phyloP scores from a whole-genome alignment of 2,113 vertebrate species.

The Otolemur garnettii region DNA sequence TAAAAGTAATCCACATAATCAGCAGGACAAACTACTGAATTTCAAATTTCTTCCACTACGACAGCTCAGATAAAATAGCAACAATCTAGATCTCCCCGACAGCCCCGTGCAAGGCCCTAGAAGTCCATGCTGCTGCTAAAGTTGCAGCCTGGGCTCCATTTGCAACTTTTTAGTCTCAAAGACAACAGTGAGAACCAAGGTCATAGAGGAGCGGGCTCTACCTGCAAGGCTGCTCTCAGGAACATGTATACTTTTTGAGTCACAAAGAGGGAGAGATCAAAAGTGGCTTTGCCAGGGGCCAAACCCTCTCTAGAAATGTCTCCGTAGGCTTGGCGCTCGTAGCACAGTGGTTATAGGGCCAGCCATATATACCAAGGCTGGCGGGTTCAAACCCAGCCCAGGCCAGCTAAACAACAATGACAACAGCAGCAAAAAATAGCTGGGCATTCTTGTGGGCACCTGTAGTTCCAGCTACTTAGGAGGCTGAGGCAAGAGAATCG shows the following conservation, averaged over 20 bases:
- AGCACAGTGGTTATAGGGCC: too few relatives aligned
- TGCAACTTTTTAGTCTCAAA: conserved; percentile 95
- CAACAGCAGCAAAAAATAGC: too few relatives aligned
- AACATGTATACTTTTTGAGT: conserved; percentile 93
- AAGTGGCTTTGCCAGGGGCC: conserved; percentile 89
- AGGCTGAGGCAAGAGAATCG: too few relatives aligned
- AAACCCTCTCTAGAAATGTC: conserved; percentile 93
- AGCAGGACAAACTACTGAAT: conserved; percentile 78
- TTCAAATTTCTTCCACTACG: conserved; percentile 62
- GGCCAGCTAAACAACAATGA: too few relatives aligned
- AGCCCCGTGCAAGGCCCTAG: conserved; percentile 93
- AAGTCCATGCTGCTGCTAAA: conserved; percentile 96
- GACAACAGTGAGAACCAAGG: conserved; percentile 93
- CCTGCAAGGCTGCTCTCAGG: conserved; percentile 93
- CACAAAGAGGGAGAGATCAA: conserved; percentile 90
- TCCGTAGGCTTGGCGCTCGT: conserved; percentile 83
- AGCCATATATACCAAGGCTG: too few relatives aligned
- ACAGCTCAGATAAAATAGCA: conserved; percentile 59
- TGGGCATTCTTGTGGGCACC: too few relatives aligned
- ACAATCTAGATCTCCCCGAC: conserved; percentile 91
- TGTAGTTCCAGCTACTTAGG: too few relatives aligned
- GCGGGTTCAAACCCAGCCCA: too few relatives aligned
- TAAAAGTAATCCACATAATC: conserved; percentile 71
- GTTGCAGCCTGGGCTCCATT: conserved; percentile 94
- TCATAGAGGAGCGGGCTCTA: conserved; percentile 96